These are phyloP conservation scores for Sebastes schlegelii DNA, from an alignment of 2,113 vertebrate species.

Conservation along the genomic window DNA sequence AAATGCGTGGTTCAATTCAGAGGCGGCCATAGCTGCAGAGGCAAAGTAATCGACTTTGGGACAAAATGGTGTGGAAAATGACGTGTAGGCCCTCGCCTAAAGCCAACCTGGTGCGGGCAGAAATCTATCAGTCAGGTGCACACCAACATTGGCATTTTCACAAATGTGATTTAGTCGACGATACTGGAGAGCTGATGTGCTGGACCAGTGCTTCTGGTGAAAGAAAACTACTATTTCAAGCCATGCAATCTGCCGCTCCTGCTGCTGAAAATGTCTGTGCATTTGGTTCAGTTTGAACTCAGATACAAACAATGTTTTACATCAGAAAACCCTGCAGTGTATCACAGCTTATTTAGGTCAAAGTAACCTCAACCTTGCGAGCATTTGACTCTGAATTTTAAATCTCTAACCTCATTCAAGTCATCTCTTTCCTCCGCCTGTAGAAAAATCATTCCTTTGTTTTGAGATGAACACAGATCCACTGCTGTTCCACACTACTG, in stretches of 20 bases:
- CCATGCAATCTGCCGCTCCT: conserved; percentile 50
- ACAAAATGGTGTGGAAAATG: conserved; percentile 81
- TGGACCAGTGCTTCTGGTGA: conserved; percentile 58
- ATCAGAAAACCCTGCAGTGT: conserved; percentile 35
- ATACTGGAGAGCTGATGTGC: conserved; percentile 59
- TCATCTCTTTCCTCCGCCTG: conserved; percentile 12
- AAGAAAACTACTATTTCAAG: conserved; percentile 55
- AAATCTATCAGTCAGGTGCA: conserved; percentile 75
- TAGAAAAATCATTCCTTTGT: conserved; percentile 52
- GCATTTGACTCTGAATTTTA: conserved; percentile 40
- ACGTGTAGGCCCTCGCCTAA: conserved; percentile 61
- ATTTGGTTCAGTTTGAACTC: conserved; percentile 44
- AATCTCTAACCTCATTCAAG: conserved; percentile 39
- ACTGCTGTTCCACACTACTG: conserved; percentile 47
- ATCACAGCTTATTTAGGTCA: conserved; percentile 53
- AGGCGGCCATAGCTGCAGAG: conserved; percentile 64
- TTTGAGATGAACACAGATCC: conserved; percentile 60
- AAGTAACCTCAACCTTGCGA: conserved; percentile 38
- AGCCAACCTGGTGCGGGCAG: conserved; percentile 56
- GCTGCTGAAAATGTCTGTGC: conserved; percentile 50
- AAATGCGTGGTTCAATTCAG: conserved; percentile 75
- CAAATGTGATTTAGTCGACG: conserved; percentile 72
- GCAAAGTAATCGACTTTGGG: conserved; percentile 75
- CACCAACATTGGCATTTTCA: conserved; percentile 73
- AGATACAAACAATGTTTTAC: conserved; percentile 57